A percentile compares a stretch with the other conserved stretches of the same genome.
These are phyloP conservation scores for Nannobrachium achirus DNA, from an alignment of 2,113 vertebrate species.

Conservation along the genomic window DNA sequence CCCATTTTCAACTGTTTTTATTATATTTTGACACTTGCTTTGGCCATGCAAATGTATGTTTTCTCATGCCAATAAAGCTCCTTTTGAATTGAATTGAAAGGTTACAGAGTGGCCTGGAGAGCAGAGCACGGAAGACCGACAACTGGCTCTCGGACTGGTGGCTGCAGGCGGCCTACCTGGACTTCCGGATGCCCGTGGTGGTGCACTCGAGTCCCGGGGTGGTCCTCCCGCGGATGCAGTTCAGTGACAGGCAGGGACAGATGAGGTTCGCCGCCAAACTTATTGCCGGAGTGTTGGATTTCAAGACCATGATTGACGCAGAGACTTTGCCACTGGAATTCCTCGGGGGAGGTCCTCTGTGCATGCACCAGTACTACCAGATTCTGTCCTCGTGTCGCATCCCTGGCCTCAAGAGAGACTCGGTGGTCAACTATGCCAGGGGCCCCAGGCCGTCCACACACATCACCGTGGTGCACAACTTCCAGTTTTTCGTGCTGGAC, in stretches of 20 bases:
- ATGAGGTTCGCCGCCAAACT: slow-evolving; percentile 95
- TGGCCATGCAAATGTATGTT: too few relatives aligned
- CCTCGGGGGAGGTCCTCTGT: slow-evolving; percentile 88
- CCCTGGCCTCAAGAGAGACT: slow-evolving; percentile 89
- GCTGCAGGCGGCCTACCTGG: slow-evolving; percentile 92
- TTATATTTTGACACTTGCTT: too few relatives aligned
- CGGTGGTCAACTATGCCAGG: slow-evolving; percentile 84
- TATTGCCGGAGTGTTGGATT: slow-evolving; percentile 93
- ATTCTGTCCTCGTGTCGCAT: slow-evolving; percentile 94
- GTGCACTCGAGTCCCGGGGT: slow-evolving; percentile 92
- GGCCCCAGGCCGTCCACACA: slow-evolving; percentile 86
- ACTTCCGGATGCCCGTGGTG: slow-evolving; percentile 92
- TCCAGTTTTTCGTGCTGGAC: slow-evolving; percentile 93
- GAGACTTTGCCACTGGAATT: slow-evolving; percentile 90
- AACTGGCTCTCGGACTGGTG: slow-evolving; percentile 99
- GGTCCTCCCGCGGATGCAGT: slow-evolving; percentile 88
- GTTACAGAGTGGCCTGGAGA: slow-evolving; percentile 90
- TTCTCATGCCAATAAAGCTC: too few relatives aligned
- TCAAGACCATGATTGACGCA: slow-evolving; percentile 96
- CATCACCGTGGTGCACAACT: slow-evolving; percentile 92
- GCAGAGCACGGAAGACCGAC: slow-evolving; percentile 81
- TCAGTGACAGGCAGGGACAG: slow-evolving; percentile 91
- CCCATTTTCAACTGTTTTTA: too few relatives aligned
- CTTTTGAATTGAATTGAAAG: too few relatives aligned
- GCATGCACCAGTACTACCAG: slow-evolving; percentile 98